Percentiles rank a stretch among this genome's conserved stretches.
phyloP scores from a whole-genome alignment of 2,888 invertebrate genomes.

The Synergus japonicus region DNA sequence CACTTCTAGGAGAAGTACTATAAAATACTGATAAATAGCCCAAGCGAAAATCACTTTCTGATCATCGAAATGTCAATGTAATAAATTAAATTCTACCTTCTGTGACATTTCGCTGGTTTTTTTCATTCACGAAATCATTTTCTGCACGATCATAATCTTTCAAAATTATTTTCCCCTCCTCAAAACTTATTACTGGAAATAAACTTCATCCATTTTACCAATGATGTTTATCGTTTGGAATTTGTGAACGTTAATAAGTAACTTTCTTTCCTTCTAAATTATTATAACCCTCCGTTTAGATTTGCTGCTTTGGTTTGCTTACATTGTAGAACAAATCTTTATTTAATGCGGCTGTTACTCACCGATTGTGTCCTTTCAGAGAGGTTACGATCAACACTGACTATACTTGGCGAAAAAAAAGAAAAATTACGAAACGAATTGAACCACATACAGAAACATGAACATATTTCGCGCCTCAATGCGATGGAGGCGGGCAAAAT shows the following conservation, averaged over 20 bases:
- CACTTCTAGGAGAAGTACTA: neutral
- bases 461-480: conserved; percentile 25
- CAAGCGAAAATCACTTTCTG: conserved; percentile 7
- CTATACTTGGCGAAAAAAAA: conserved; percentile 1
- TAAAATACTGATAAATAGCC: neutral
- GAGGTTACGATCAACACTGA: conserved; percentile 26
- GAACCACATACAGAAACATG: conserved; percentile 23
- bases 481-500: conserved; percentile 5
- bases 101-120: neutral
- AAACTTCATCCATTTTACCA: conserved; percentile 12
- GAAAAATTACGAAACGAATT: conserved; percentile 9
- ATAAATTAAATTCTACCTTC: conserved; percentile 8
- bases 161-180: conserved; percentile 8
- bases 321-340: conserved; percentile 14
- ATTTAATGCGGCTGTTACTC: conserved; percentile 25
- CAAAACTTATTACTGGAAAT: conserved; percentile 9
- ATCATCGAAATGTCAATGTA: conserved; percentile 14
- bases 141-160: neutral
- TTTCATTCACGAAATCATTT: neutral
- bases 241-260: neutral
- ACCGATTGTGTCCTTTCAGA: conserved; percentile 10
- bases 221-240: neutral
- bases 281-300: conserved; percentile 1
- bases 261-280: conserved; percentile 3
- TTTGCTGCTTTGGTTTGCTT: conserved; percentile 10